These are phyloP conservation scores for Patiria miniata DNA, from an alignment of 35 echinoderm and acorn worm genomes.

Conservation along the genomic window DNA sequence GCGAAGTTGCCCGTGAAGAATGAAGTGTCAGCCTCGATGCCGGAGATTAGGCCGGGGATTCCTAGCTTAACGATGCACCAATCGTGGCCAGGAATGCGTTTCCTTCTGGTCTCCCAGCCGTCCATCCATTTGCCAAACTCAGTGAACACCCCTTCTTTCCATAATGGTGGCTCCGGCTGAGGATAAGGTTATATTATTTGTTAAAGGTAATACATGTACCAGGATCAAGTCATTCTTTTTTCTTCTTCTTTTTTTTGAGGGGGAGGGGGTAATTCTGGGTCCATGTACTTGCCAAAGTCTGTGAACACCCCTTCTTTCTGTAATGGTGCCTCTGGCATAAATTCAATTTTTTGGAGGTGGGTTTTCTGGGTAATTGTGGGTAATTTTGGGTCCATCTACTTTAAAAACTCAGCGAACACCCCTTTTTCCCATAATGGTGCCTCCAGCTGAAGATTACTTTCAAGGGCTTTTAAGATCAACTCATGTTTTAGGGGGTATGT, in stretches of 20 bases:
- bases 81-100: slow-evolving; percentile 70
- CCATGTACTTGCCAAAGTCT: slow-evolving; percentile 73
- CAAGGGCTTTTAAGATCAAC: no score
- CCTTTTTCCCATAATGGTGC: slow-evolving; percentile 58
- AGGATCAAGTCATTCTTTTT: no score
- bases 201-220: background rate
- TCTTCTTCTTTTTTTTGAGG: no score
- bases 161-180: slow-evolving; percentile 50
- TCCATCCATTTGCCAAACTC: slow-evolving; percentile 80
- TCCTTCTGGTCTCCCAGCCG: slow-evolving; percentile 80
- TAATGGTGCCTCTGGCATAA: slow-evolving; percentile 33
- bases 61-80: slow-evolving; percentile 77
- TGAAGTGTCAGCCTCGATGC: slow-evolving; percentile 63
- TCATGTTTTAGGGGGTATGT: no score
- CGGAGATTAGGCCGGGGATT: slow-evolving; percentile 59
- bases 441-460: slow-evolving; percentile 19
- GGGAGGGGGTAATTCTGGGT: no score
- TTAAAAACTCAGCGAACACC: slow-evolving; percentile 58
- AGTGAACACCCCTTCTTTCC: slow-evolving; percentile 65
- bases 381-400: slow-evolving; percentile 87
- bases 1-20: slow-evolving; percentile 73
- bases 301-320: slow-evolving; percentile 69
- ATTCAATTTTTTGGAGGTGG: no score
- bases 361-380: no score
- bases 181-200: background rate